A percentile compares a stretch with the other conserved stretches of the same genome.
Conservation (phyloP, 2,113 vertebrate species). For the Rhodinocichla rosea region DNA sequence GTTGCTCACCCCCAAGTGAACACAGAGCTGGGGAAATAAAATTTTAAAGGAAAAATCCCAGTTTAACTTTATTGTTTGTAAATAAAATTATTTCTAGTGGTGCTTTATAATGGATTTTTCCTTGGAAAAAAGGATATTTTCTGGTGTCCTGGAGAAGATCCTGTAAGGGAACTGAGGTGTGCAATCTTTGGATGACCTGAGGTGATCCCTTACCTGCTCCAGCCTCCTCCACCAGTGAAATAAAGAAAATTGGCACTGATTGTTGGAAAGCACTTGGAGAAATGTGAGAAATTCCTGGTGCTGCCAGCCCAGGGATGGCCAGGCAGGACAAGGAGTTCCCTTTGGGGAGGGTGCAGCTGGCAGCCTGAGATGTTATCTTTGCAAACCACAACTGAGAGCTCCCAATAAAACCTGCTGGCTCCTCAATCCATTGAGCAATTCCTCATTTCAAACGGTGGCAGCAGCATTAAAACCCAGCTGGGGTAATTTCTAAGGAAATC, state of each 20-base stretch:
- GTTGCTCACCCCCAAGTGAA: background rate
- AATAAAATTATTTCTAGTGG: background rate
- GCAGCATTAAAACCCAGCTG: slow-evolving; percentile 15
- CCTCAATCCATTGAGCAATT: slow-evolving; percentile 11
- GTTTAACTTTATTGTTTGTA: background rate
- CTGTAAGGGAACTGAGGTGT: background rate
- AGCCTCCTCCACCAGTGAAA: background rate
- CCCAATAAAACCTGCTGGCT: background rate
- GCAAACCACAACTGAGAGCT: background rate
- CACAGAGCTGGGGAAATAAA: background rate
- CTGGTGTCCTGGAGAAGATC: background rate
- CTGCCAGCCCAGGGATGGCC: background rate
- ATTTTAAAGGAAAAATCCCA: background rate
- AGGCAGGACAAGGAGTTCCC: background rate
- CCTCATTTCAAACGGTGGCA: background rate
- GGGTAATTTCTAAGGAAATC: slow-evolving; percentile 27
- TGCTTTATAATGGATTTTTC: background rate
- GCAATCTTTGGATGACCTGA: background rate
- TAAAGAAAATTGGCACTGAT: fast-evolving
- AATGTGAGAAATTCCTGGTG: background rate
- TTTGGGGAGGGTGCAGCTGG: background rate
- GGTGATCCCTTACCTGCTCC: background rate
- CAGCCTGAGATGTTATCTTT: slow-evolving; percentile 4
- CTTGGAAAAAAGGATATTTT: background rate
- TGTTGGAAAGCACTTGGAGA: background rate